Base-by-base conservation (phyloP, 2,888 invertebrate genomes). In the Dolichopus griseipennis region DNA sequence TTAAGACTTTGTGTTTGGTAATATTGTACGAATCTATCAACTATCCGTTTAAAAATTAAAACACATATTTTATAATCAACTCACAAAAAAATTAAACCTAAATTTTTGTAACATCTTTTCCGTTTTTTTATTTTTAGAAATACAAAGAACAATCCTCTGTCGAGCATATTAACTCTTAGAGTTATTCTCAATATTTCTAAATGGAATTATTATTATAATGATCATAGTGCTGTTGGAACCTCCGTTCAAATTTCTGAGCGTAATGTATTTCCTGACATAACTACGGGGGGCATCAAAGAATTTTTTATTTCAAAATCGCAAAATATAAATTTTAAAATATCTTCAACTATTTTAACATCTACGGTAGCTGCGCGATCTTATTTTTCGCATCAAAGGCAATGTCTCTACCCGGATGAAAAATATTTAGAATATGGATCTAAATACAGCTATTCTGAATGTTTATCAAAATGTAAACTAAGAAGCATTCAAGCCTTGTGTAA, bases 361-460 rank as follows among this genome's bases (percentile, higher is more conserved):
- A 68, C 33, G 20, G 62, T 64, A 20, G 61, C 68, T 7, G 67
- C 72, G 18, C 67, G 69, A 61, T 66, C 68, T 8, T 72, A 72
- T 65, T 67, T 67, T 3, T 41, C 52, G 22, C 27, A 10, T 18
- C 69, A 84, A 79, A 79, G 85, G 43, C 78, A 82, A 69, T 86
- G 85, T 72, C 76, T 83, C 1, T 85, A 85, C 72, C 73, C 75
- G 7, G 78, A 84, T 68, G 85, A 85, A 72, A 68, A 73, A 8
- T 68, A 71, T 4, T 70, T 75, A 0, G 70, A 76, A 10, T 83
- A 75, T 72, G 75, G 75, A 1, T 71, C 76, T 3, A 77, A 80
- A 73, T 86, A 87, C 73, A 85, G 85, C 1, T 85, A 83, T 76
- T 85, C 84, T 69, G 79, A 84, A 18, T 86, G 86, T 73, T 79